Evolutionary conservation across 2,113 vertebrate genomes (phyloP), one percentile per base, ranked within the genome.

Genomic region (Monarcha castaneiventris): DNA sequence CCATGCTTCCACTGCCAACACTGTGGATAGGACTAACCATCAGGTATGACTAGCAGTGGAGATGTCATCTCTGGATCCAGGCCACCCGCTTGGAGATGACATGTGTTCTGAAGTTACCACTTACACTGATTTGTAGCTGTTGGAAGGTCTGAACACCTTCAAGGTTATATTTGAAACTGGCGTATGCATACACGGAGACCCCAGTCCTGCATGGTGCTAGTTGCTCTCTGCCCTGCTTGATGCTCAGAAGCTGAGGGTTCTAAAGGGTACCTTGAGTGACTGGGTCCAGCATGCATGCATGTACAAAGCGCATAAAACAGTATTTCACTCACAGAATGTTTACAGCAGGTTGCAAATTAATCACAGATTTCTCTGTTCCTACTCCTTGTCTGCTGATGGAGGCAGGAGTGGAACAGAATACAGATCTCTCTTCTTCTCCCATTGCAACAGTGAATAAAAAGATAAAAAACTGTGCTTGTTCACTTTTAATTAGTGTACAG

Each of bases 11-110:
- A 99, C 98, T 29, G 98, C 97, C 93, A 98, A 99, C 90, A 99
- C 99, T 32, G 98, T 98, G 93, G 99, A 99, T 35, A 98, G 99
- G 95, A 99, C 99, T 92, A 99, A 99, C 97, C 99, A 99, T 78
- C 98, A 99, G 99, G 99, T 99, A 99, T 97, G 99, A 98, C 98
- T 99, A 99, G 98, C 98, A 96, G 96, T 99, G 98, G 98, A 99
- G 97, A 98, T 98, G 98, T 98, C 98, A 96, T 98, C 98, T 95
- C 96, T 98, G 98, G 98, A 98, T 96, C 97, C 97, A 76, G 97
- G 92, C 85, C 92, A 95, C 48, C 92, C 54, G 37, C 94, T 96
- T 96, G 96, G 98, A 95, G 98, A 98, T 96, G 98, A 98, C 96
- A 96, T 98, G 97, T 98, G 90, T 97, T 99, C 99, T 17, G 98